Evolutionary conservation across 2,113 vertebrate species (phyloP).

Genomic region (Pelobates fuscus): DNA sequence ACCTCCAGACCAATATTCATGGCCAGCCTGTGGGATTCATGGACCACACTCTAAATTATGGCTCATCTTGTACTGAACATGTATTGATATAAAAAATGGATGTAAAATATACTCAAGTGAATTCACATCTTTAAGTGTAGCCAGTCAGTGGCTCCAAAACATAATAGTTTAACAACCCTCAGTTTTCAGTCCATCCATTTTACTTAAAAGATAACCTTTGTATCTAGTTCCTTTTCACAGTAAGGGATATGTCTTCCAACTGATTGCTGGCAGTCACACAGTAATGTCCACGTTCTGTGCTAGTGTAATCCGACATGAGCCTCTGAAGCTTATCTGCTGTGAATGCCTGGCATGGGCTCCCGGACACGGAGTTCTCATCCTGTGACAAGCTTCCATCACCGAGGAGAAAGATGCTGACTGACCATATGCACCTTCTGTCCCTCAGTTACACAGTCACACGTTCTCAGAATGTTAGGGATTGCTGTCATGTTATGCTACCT

Average conservation of each 20-base stretch:
- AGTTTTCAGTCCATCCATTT: too few species aligned
- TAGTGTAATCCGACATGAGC: constrained; percentile 32
- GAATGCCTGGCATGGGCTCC: constrained; percentile 14
- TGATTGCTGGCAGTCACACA: constrained; percentile 6
- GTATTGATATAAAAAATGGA: too few species aligned
- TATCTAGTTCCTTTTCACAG: constrained; percentile 15
- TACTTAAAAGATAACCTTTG: too few species aligned
- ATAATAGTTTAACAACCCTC: too few species aligned
- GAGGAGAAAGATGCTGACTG: constrained; percentile 2
- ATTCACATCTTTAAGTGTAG: too few species aligned
- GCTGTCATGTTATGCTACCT: background rate
- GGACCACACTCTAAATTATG: too few species aligned
- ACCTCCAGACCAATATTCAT: too few species aligned
- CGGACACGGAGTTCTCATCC: constrained; percentile 10
- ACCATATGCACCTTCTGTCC: constrained; percentile 10
- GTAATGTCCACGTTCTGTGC: background rate
- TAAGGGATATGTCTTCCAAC: constrained; percentile 18
- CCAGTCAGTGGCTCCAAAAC: too few species aligned
- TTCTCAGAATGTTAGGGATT: background rate
- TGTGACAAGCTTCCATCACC: constrained; percentile 34
- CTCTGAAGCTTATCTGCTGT: constrained; percentile 34
- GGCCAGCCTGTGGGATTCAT: too few species aligned
- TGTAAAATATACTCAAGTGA: too few species aligned
- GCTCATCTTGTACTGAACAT: too few species aligned
- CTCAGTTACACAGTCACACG: background rate